These are phyloP conservation scores for Scophthalmus maximus DNA, from an alignment of 2,113 vertebrate species.

Conservation along the genomic window DNA sequence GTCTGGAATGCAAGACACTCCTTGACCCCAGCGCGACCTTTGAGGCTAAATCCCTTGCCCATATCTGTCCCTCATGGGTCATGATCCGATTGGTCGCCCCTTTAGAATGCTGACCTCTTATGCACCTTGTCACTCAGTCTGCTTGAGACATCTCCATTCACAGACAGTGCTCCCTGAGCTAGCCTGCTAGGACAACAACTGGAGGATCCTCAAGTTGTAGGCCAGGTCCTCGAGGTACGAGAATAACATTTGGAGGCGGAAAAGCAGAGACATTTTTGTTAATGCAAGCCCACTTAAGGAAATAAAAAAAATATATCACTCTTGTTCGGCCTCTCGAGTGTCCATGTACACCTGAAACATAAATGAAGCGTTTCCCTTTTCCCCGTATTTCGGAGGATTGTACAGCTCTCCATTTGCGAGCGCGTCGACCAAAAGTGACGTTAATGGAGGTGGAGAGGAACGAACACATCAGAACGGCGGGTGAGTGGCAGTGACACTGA, in stretches of 20 bases:
- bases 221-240: conserved; percentile 12
- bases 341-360: conserved; percentile 80
- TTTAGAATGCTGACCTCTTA: conserved; percentile 77
- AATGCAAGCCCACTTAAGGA: conserved; percentile 59
- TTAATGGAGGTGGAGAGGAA: conserved; percentile 75
- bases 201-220: conserved; percentile 11
- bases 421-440: conserved; percentile 70
- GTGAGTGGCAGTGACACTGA: conserved; percentile 82
- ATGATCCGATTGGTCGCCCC: conserved; percentile 81
- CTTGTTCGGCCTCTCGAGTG: conserved; percentile 75
- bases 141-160: conserved; percentile 69
- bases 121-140: conserved; percentile 72
- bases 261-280: conserved; percentile 44
- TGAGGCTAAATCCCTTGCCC: conserved; percentile 77
- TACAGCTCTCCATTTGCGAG: conserved; percentile 75
- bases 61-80: conserved; percentile 80
- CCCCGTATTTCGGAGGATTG: conserved; percentile 42
- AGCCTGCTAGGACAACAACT: conserved; percentile 50
- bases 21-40: conserved; percentile 77
- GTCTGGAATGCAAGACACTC: conserved; percentile 81
- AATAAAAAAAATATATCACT: conserved; percentile 43
- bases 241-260: conserved; percentile 42
- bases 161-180: conserved; percentile 48
- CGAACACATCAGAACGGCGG: conserved; percentile 69
- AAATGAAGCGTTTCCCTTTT: conserved; percentile 71